These are phyloP conservation scores for Crotalus tigris DNA, from an alignment of 2,113 vertebrate species.

Conservation along the genomic window DNA sequence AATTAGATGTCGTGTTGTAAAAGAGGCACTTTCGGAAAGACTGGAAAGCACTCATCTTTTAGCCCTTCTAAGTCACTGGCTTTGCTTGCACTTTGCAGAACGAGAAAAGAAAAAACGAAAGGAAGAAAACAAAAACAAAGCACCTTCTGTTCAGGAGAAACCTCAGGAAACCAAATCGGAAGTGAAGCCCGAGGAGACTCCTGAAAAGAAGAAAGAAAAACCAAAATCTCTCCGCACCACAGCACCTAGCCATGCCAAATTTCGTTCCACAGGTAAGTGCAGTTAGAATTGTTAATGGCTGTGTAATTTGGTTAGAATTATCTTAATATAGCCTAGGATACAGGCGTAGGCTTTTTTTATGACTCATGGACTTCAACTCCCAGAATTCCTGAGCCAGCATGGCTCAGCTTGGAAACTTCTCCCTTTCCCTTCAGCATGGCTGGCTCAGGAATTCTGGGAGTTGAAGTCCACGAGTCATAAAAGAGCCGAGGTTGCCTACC, in stretches of 20 bases:
- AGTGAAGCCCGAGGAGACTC: slow-evolving; percentile 69
- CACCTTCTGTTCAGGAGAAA: slow-evolving; percentile 61
- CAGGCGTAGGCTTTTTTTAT: no score
- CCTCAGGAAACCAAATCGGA: slow-evolving; percentile 68
- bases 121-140: slow-evolving; percentile 77
- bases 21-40: neutral
- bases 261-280: slow-evolving; percentile 86
- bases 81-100: slow-evolving; percentile 15
- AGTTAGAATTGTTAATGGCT: neutral
- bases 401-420: no score
- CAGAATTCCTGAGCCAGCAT: no score
- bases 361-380: no score
- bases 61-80: neutral
- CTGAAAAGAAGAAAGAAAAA: slow-evolving; percentile 86
- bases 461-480: no score
- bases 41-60: neutral
- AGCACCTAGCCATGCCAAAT: slow-evolving; percentile 91
- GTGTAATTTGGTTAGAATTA: neutral
- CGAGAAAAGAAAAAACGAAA: slow-evolving; percentile 86
- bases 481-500: no score
- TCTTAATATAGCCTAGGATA: neutral
- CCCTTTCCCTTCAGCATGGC: no score
- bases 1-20: neutral
- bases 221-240: slow-evolving; percentile 84
- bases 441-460: no score